These are phyloP conservation scores for Caiman crocodilus DNA, from an alignment of 2,797 vertebrate species.

Conservation along the genomic window DNA sequence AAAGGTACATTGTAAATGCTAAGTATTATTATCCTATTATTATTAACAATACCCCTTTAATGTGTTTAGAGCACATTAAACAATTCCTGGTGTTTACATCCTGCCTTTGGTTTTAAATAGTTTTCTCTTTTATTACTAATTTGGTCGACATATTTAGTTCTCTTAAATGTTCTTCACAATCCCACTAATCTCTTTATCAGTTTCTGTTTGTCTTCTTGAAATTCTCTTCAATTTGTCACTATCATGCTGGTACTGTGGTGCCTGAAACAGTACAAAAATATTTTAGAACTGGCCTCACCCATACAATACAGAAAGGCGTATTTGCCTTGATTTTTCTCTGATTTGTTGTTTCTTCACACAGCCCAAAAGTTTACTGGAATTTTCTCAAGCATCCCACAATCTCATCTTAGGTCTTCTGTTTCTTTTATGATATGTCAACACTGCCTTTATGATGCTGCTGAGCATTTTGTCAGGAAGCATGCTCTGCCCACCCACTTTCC, in stretches of 20 bases:
- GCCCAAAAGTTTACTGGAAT: conserved; percentile 24
- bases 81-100: not conserved
- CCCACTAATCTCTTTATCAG: not conserved
- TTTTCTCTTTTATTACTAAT: not conserved
- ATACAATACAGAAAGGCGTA: not conserved
- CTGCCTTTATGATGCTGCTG: not conserved
- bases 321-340: not conserved
- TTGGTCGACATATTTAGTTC: not conserved
- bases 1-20: no score
- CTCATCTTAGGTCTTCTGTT: not conserved
- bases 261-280: not conserved
- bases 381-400: not conserved
- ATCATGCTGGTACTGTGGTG: not conserved
- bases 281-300: conserved; percentile 5
- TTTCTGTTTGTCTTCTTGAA: not conserved
- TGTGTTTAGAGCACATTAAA: not conserved
- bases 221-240: not conserved
- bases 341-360: not conserved
- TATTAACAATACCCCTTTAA: not conserved
- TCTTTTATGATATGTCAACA: no score
- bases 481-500: conserved; percentile 10
- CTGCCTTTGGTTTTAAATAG: not conserved
- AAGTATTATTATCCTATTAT: conserved; percentile 28
- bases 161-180: not conserved
- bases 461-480: conserved; percentile 31